Conservation (phyloP, 92 coral and sea anemone species). For the Pocillopora grandis region DNA sequence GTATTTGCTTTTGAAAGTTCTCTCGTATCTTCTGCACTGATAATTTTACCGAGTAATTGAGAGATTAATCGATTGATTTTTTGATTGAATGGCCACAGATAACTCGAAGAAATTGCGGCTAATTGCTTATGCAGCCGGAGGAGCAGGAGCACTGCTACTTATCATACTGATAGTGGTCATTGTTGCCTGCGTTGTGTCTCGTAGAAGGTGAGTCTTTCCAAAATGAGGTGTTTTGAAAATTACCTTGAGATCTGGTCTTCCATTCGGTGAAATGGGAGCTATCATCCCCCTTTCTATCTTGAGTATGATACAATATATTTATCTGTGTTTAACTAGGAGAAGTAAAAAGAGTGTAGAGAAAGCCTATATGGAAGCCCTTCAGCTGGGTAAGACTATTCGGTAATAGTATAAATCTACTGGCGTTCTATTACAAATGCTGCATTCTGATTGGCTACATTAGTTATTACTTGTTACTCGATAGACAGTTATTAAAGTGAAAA, state of each 20-base stretch:
- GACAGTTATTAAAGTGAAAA: too few relatives aligned
- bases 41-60: neutral
- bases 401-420: too few relatives aligned
- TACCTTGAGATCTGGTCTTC: neutral
- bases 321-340: neutral
- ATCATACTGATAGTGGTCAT: neutral
- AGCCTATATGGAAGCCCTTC: conserved; percentile 8
- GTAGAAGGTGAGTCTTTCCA: conserved; percentile 4
- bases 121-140: neutral
- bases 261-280: neutral
- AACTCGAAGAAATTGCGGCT: neutral
- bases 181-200: neutral
- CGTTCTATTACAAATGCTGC: too few relatives aligned
- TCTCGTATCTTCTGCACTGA: too few relatives aligned
- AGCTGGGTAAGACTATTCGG: neutral
- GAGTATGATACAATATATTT: neutral
- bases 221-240: neutral
- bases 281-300: neutral
- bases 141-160: neutral
- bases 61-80: neutral
- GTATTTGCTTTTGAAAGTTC: too few relatives aligned
- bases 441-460: too few relatives aligned
- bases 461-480: too few relatives aligned
- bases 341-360: neutral
- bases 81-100: neutral